Percentiles rank a stretch among this genome's conserved stretches.
Conservation (phyloP, 2,888 invertebrate genomes). For the Saturnia pavonia region DNA sequence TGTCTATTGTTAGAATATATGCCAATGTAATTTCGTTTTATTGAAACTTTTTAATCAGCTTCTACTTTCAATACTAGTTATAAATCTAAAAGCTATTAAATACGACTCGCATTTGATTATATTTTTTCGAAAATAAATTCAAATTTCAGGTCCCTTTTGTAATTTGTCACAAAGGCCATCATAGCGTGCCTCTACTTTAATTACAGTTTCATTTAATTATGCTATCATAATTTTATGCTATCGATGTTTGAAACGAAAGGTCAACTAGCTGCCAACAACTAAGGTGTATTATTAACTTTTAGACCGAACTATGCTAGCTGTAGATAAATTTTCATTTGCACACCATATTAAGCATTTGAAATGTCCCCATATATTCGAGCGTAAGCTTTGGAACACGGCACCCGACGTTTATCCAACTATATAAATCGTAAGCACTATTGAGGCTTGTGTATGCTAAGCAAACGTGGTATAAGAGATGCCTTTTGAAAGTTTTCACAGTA, state of each 20-base stretch:
- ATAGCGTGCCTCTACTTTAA: no score
- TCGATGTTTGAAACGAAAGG: conserved; percentile 9
- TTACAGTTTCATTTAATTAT: not conserved
- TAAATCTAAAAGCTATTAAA: no score
- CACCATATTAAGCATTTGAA: conserved; percentile 51
- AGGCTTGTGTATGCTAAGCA: conserved; percentile 12
- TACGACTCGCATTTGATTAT: no score
- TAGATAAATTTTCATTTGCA: conserved; percentile 44
- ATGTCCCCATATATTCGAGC: conserved; percentile 50
- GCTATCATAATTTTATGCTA: not conserved
- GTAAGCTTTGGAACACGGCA: conserved; percentile 58
- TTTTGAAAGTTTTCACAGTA: not conserved
- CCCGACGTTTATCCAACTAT: conserved; percentile 56
- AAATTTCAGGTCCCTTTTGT: no score
- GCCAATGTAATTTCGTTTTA: no score
- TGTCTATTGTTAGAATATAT: no score
- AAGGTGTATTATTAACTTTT: conserved; percentile 13
- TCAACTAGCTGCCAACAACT: not conserved
- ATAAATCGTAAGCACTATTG: conserved; percentile 31
- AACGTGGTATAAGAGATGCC: not conserved
- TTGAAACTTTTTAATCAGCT: no score
- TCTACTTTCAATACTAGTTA: no score
- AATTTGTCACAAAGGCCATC: no score
- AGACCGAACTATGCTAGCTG: conserved; percentile 1
- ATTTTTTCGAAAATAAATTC: no score